Evolutionary conservation across 2,888 invertebrate species (phyloP).

Genomic region (Drosophila atroscutellata): DNA sequence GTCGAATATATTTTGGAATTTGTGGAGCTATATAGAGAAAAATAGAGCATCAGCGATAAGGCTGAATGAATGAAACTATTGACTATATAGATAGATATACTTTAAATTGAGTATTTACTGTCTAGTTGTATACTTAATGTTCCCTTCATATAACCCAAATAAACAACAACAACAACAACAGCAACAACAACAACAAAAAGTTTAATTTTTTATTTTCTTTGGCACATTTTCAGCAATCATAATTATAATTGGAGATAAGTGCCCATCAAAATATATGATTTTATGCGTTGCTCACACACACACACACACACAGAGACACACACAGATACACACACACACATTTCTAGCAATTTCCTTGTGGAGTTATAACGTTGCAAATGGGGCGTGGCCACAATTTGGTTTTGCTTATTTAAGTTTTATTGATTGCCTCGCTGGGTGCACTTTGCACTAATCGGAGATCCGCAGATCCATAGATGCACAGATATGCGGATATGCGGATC

Average conservation of each 20-base stretch:
- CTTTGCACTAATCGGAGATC: constrained; percentile 56
- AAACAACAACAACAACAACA: background rate
- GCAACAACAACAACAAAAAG: background rate
- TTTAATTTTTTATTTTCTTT: background rate
- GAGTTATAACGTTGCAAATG: constrained; percentile 16
- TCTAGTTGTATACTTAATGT: background rate
- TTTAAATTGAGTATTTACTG: background rate
- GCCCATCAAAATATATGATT: constrained; percentile 8
- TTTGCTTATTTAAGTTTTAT: constrained; percentile 68
- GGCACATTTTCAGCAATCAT: background rate
- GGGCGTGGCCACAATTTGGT: constrained; percentile 55
- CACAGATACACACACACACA: background rate
- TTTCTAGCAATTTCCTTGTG: constrained; percentile 8
- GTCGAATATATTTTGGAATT: background rate
- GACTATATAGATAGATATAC: background rate
- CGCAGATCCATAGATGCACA: constrained; percentile 9
- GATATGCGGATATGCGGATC: constrained; percentile 5
- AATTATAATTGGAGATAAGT: constrained; percentile 14
- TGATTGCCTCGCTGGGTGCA: constrained; percentile 52
- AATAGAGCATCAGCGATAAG: background rate
- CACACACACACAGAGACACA: background rate
- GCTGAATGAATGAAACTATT: background rate
- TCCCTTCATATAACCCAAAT: background rate
- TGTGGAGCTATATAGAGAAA: background rate
- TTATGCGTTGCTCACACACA: background rate